Conservation (phyloP, 2,888 invertebrate species). For the Horisme vitalbata region DNA sequence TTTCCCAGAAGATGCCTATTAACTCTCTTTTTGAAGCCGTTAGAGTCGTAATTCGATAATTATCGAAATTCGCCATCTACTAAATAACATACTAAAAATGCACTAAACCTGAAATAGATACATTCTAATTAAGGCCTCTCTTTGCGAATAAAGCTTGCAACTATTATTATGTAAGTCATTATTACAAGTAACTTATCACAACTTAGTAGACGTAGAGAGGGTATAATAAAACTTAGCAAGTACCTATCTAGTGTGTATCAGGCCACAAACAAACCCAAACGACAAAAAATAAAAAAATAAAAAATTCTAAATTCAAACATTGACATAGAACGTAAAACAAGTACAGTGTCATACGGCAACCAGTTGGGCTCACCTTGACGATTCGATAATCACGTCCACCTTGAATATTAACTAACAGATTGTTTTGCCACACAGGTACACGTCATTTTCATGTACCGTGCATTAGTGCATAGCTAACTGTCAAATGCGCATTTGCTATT, state of each 20-base stretch:
- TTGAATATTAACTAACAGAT: slow-evolving; percentile 78
- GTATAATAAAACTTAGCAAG: too few relatives aligned
- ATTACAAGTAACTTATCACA: too few relatives aligned
- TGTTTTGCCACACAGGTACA: slow-evolving; percentile 54
- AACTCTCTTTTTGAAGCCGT: too few relatives aligned
- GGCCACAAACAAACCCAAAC: slow-evolving; percentile 3
- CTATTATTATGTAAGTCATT: too few relatives aligned
- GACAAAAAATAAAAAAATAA: slow-evolving; percentile 14
- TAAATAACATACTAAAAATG: too few relatives aligned
- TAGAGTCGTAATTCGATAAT: too few relatives aligned
- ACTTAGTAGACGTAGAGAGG: too few relatives aligned
- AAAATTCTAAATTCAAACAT: slow-evolving; percentile 36
- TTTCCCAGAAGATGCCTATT: too few relatives aligned
- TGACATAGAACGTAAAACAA: slow-evolving; percentile 33
- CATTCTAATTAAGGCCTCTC: too few relatives aligned
- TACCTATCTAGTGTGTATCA: not conserved
- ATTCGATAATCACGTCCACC: slow-evolving; percentile 77
- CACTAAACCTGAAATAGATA: too few relatives aligned
- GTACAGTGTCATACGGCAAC: slow-evolving; percentile 37
- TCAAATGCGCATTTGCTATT: slow-evolving; percentile 20
- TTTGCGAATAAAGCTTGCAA: too few relatives aligned
- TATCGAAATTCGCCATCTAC: too few relatives aligned
- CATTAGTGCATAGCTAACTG: slow-evolving; percentile 26
- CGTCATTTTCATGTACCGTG: slow-evolving; percentile 35
- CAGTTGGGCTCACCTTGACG: slow-evolving; percentile 69